Base-by-base conservation (phyloP, 2,797 vertebrate genomes). In the Bryconaethiops microstoma region DNA sequence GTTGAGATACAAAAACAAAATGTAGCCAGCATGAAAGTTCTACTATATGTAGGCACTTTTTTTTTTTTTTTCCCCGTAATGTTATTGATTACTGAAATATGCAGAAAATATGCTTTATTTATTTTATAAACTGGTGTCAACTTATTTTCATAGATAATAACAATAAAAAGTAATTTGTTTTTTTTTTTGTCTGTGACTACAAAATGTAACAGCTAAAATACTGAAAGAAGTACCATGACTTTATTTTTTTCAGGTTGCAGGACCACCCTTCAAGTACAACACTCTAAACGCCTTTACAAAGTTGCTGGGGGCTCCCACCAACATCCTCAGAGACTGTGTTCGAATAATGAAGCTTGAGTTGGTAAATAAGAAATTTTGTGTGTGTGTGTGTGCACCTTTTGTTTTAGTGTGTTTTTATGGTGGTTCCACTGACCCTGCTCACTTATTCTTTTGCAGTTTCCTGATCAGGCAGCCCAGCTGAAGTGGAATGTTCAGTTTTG, bases 401-500 rank as follows among this genome's bases (percentile, higher is more conserved):
- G 48, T 52, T 13, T 52, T 16, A 12, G 16, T 75, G 42, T 65
- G 5, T 19, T 14, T 21, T 2, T 39, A 62, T 78, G 48, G 52
- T 78, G 77, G 29, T 59, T 70, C 13, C 9, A 73, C 7, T 23
- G 21, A 14, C 5, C 54, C 1, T 40, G 8, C 64, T 50, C 60
- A 77, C 65, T 42, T 74, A 70, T 86, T 67, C 87, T 78, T 16
- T 79, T 90, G 82, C 88, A 99, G 98, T 99, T 98, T 90, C 97
- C 97, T 85, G 98, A 99, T 90, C 98, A 99, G 92, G 96, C 97
- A 63, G 94, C 92, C 76, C 97, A 98, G 90, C 91, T 99, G 68
- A 99, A 98, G 88, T 99, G 98, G 97, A 99, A 98, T 0, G 98
- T 99, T 88, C 98, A 99, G 93, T 99, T 99, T 92, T 99, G 98